A percentile compares a stretch with the other conserved stretches of the same genome.
Evolutionary conservation across 1,140 invertebrate species (phyloP).

Genomic region (Trachymyrmex septentrionalis): DNA sequence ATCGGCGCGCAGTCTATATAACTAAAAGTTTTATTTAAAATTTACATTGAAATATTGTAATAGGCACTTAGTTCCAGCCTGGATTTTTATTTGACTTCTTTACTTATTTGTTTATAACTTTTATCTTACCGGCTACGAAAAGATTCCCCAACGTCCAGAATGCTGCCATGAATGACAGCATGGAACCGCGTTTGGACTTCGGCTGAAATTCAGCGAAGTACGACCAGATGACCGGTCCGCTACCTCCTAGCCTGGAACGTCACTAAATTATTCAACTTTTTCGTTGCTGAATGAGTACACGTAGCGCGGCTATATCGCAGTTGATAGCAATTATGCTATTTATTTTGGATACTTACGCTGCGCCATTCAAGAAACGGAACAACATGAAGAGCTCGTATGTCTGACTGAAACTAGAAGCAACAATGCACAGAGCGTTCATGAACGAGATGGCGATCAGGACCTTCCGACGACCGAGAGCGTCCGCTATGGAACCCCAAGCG

Average conservation of each 20-base stretch:
- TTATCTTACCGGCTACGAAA: slow-evolving; percentile 91
- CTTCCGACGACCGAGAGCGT: slow-evolving; percentile 93
- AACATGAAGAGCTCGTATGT: slow-evolving; percentile 95
- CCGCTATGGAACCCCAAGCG: slow-evolving; percentile 96
- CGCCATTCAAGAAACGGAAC: slow-evolving; percentile 95
- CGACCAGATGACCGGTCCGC: slow-evolving; percentile 97
- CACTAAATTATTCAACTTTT: slow-evolving; percentile 54
- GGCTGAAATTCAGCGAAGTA: slow-evolving; percentile 98
- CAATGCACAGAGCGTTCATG: slow-evolving; percentile 95
- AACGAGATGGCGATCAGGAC: slow-evolving; percentile 95
- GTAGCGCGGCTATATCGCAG: neutral
- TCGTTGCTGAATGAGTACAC: slow-evolving; percentile 34
- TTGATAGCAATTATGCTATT: neutral
- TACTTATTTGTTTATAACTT: neutral
- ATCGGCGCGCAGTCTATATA: too few relatives aligned
- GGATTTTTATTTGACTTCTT: too few relatives aligned
- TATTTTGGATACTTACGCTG: slow-evolving; percentile 91
- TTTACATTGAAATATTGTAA: too few relatives aligned
- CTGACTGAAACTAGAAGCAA: slow-evolving; percentile 95
- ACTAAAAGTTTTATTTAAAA: too few relatives aligned
- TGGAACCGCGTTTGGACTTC: slow-evolving; percentile 94
- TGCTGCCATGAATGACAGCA: slow-evolving; percentile 96
- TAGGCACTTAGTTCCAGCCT: too few relatives aligned
- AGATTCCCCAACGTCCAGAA: slow-evolving; percentile 97
- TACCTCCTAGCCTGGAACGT: slow-evolving; percentile 93